These are phyloP conservation scores for Vannuccia rotundouncinata DNA, from an alignment of 2,888 invertebrate genomes.

Conservation along the genomic window DNA sequence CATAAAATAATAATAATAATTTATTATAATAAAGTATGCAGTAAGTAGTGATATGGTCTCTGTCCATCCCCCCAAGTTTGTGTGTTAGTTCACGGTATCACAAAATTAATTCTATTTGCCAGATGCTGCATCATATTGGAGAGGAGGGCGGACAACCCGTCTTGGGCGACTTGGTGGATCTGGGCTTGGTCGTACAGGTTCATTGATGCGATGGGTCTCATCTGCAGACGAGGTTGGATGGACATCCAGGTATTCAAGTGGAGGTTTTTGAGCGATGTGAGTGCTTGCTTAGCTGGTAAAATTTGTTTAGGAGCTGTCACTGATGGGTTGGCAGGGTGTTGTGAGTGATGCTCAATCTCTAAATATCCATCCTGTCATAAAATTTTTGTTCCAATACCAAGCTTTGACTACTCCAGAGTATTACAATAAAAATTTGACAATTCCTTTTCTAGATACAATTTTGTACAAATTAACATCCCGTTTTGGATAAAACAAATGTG, in stretches of 20 bases:
- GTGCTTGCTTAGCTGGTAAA: neutral
- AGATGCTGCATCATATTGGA: conserved; percentile 22
- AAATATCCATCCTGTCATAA: too few species aligned
- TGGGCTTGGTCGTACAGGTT: neutral
- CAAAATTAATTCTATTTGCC: conserved; percentile 1
- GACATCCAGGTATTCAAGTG: neutral
- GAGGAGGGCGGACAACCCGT: neutral
- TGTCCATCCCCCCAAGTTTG: conserved; percentile 15
- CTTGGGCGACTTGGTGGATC: neutral
- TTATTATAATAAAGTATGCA: neutral
- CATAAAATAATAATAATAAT: conserved; percentile 8
- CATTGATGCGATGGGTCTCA: neutral
- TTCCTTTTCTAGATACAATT: too few species aligned
- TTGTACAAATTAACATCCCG: too few species aligned
- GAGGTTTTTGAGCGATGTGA: neutral
- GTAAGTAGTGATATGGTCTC: neutral
- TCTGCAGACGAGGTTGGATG: neutral
- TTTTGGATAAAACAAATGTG: too few species aligned
- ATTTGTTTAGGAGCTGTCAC: neutral
- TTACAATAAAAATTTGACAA: too few species aligned
- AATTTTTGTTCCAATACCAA: too few species aligned
- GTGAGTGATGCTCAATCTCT: too few species aligned
- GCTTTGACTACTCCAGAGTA: too few species aligned
- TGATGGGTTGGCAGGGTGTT: too few species aligned
- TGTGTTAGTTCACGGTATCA: neutral